Conservation (phyloP, 2,797 vertebrate genomes). For the Phyllotis vaccarum region DNA sequence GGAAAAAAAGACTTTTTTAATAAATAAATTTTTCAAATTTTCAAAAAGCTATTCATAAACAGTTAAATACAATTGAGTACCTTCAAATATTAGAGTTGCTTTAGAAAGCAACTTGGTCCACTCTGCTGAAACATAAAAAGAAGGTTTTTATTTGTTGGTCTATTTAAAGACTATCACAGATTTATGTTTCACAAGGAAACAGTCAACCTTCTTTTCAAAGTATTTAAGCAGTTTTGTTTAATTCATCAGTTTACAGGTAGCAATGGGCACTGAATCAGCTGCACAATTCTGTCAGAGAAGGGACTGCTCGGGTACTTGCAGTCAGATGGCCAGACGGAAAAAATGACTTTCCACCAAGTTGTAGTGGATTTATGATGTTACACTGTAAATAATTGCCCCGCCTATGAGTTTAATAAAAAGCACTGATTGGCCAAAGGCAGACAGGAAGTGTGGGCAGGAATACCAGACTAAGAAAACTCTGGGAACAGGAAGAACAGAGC, state of each 20-base stretch:
- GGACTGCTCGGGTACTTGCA: neutral
- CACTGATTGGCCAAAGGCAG: too few species aligned
- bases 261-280: neutral
- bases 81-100: neutral
- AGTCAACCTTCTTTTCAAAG: neutral
- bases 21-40: too few species aligned
- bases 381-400: too few species aligned
- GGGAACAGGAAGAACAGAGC: too few species aligned
- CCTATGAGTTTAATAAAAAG: too few species aligned
- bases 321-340: neutral
- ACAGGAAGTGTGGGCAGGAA: too few species aligned
- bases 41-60: constrained; percentile 28
- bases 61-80: neutral
- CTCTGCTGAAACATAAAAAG: neutral
- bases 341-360: neutral
- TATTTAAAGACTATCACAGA: constrained; percentile 4
- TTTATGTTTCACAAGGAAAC: neutral
- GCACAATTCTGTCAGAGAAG: neutral
- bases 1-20: too few species aligned
- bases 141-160: neutral
- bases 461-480: too few species aligned
- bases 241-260: neutral
- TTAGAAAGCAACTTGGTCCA: constrained; percentile 31
- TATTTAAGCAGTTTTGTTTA: neutral
- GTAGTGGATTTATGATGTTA: too few species aligned